phyloP scores from a whole-genome alignment of 2,797 vertebrate genomes.

The Philypnodon macrostomus region DNA sequence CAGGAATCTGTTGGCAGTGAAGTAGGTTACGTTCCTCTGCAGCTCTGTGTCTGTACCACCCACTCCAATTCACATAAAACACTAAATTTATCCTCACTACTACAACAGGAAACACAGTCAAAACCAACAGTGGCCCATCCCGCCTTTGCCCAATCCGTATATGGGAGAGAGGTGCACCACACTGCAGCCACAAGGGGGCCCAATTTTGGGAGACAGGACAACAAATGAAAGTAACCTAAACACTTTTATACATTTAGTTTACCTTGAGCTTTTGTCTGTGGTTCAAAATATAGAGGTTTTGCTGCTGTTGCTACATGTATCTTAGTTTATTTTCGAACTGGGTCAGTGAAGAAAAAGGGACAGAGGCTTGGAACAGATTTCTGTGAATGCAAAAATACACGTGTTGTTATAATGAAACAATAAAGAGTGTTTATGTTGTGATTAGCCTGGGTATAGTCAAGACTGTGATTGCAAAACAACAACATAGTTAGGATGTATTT shows the following conservation, averaged over 20 bases:
- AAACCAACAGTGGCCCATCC: conserved; percentile 73
- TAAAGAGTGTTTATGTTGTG: background rate
- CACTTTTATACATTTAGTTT: conserved; percentile 29
- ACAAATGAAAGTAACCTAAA: conserved; percentile 22
- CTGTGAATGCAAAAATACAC: background rate
- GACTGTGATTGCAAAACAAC: too few relatives aligned
- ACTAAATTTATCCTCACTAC: conserved; percentile 67
- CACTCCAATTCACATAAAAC: conserved; percentile 61
- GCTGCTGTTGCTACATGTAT: conserved; percentile 8
- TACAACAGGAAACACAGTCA: too few relatives aligned
- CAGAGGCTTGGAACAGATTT: too few relatives aligned
- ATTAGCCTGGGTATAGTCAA: background rate
- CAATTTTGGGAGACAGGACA: conserved; percentile 13
- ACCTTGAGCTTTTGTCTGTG: background rate
- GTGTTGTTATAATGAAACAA: background rate
- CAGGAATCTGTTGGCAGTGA: conserved; percentile 50
- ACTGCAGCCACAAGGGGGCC: conserved; percentile 36
- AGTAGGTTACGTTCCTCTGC: conserved; percentile 63
- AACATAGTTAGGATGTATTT: too few relatives aligned
- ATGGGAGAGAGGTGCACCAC: conserved; percentile 40
- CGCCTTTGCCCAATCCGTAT: conserved; percentile 24
- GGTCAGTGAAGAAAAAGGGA: conserved; percentile 24
- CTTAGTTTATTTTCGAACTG: conserved; percentile 26
- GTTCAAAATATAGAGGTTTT: conserved; percentile 15
- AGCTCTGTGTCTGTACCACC: conserved; percentile 46